Evolutionary conservation across 2,797 vertebrate genomes (phyloP).

Genomic region (Crocidura indochinensis): DNA sequence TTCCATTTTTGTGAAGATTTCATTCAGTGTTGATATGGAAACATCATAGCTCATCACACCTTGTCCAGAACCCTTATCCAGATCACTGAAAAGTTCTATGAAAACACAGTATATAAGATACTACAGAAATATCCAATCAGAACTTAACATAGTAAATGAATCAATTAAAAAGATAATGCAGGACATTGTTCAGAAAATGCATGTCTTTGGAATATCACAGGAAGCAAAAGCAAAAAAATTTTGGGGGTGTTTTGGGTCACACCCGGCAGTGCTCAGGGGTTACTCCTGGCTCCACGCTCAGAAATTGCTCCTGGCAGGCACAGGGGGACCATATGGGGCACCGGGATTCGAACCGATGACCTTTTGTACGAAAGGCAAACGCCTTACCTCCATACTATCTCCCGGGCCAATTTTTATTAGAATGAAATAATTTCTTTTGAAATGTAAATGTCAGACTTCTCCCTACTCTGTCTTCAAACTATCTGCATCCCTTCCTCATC

Average conservation of each 20-base stretch:
- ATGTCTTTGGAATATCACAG: not conserved
- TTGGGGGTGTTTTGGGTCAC: too few relatives aligned
- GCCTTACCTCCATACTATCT: too few relatives aligned
- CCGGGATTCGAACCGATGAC: too few relatives aligned
- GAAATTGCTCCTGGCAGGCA: too few relatives aligned
- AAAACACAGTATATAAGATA: not conserved
- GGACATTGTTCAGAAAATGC: slow-evolving; percentile 15
- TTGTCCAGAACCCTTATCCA: slow-evolving; percentile 58
- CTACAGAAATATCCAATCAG: not conserved
- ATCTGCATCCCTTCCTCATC: not conserved
- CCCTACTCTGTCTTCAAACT: not conserved
- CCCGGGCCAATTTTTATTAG: not conserved
- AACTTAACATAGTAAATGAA: too few relatives aligned
- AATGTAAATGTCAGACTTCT: not conserved
- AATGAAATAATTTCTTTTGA: not conserved
- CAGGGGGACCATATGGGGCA: too few relatives aligned
- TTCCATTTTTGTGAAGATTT: slow-evolving; percentile 79
- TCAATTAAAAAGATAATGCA: not conserved
- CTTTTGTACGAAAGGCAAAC: too few relatives aligned
- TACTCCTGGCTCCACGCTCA: too few relatives aligned
- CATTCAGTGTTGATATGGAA: slow-evolving; percentile 76
- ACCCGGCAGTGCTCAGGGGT: too few relatives aligned
- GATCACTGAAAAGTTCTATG: slow-evolving; percentile 77
- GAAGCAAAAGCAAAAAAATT: slow-evolving; percentile 42
- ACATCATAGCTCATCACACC: slow-evolving; percentile 74